Evolutionary conservation across 2,888 invertebrate species (phyloP), one percentile per base, ranked within the genome.

Genomic region (Drosophila limbata): DNA sequence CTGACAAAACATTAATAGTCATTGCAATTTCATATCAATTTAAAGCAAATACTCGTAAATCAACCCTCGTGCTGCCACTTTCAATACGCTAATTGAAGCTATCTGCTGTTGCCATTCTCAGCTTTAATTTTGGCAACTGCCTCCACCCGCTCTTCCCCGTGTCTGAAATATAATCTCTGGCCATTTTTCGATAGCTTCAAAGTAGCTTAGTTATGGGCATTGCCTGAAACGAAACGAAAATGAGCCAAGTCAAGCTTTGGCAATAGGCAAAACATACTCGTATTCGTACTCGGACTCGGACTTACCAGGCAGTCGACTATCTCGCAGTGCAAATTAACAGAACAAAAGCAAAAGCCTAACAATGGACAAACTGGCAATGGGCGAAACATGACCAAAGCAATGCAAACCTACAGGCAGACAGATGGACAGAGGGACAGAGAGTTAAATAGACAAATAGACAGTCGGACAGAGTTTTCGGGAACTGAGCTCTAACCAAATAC

Each of bases 401-500:
- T 66, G 66, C 74, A 78, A 71, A 77, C 50, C 37, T 47, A 48
- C 64, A 64, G 45, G 13, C 28, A 21, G 50, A 64, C 59, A 31
- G 39, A 15, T 42, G 31, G 47, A 66, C 59, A 61, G 21, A 59
- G 53, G 67, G 51, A 55, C 52, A 55, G 55, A 42, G 50, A 62
- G 62, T 42, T 45, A 52, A 40, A 33, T 19, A 31, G 62, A 47
- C 51, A 52, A 40, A 33, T 19, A 31, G 35, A 44, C 59, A 56
- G 55, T 25, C 33, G 37, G 50, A 59, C 50, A 37, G 50, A 37
- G 60, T 56, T 57, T 69, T 64, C 42, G 44, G 55, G 55, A 71
- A 68, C 64, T 72, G 76, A 76, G 69, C 73, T 84, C 80, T 80
- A 79, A 70, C 85, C 85, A 85, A 82, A 87, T 87, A 87, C 70